Evolutionary conservation across 2,888 invertebrate species (phyloP), one percentile per base, ranked within the genome.

Genomic region (Dryobotodes eremita): DNA sequence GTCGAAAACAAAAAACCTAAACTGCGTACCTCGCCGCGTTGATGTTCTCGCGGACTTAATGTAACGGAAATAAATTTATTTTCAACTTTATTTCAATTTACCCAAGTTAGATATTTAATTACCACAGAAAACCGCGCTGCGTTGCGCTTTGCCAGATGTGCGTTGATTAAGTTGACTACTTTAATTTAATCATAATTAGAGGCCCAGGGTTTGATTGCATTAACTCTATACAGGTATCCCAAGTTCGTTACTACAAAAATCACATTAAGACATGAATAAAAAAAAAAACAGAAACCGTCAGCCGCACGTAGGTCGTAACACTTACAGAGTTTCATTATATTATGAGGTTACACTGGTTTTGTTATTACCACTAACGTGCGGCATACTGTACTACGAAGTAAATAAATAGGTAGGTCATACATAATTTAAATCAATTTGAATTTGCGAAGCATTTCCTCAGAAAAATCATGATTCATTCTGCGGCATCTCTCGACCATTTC

Each of bases 401-500:
- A 57, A 53, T 69, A 53, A 69, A 69, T 15, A 53, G 31, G 15
- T 15, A 23, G 2, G 15, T n/a, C n/a, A n/a, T 36, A 10, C 50
- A 1, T 8, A 1, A n/a, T 70, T 70, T 70, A 70, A 20, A 70
- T 42, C 57, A 70, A 57, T 42, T 70, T 59, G 36, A 48, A 73
- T 36, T 59, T 72, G 7, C 73, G 48, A 13, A 75, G 59, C 59
- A 73, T 20, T 1, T 36, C 48, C 15, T 11, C 36, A 4, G 75
- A 48, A 73, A 73, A 59, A 2, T 75, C 73, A 4, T n/a, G n/a
- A n/a, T 1, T 36, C 48, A 75, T 15, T 48, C n/a, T 26, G 2
- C 20, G 48, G 7, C 75, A 75, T n/a, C 46, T 59, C 6, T 57
- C 46, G 1, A 75, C 48, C 75, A 75, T 75, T 11, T 26, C 36